Evolutionary conservation across 2,888 invertebrate genomes (phyloP), one percentile per base, ranked within the genome.

Genomic region (Sinodicranocentrus sp.): DNA sequence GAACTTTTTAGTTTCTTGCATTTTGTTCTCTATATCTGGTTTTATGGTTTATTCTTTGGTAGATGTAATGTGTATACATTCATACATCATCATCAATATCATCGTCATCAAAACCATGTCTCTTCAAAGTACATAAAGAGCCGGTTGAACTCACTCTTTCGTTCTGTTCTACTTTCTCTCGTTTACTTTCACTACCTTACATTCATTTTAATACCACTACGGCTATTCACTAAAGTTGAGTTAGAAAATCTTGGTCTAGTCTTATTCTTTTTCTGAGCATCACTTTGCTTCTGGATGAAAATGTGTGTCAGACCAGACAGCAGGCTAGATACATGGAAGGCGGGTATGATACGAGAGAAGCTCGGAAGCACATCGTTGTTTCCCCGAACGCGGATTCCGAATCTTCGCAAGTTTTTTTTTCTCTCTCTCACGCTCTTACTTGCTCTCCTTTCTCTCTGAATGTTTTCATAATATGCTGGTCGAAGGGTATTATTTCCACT

Each of bases 301-400:
- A 85, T 85, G 85, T 85, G 85, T 85, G 85, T 85, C 85, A 85
- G 84, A 77, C 79, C 63, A 80, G 80, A 77, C 77, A 80, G 72
- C 54, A 78, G 68, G 82, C 68, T 26, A 78, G 61, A 78, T 68
- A 48, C 70, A 70, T 70, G 79, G 76, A 67, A 72, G 76, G 82
- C 76, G 82, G 82, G 82, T 82, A 72, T 61, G 72, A 65, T 83
- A 72, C 84, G 79, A 73, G 77, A 71, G 76, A 78, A 78, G 73
- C 52, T 84, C 78, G 84, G 84, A 75, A 82, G 67, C 73, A 67
- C 68, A 44, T 75, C 82, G 82, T 75, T 82, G 72, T 80, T 82
- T 73, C 82, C 68, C 82, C 82, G 82, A 82, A 82, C 82, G 33
- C 68, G 82, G 67, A 82, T 73, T 82, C 82, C 82, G 82, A 82